These are phyloP conservation scores for Psophia crepitans DNA, from an alignment of 2,113 vertebrate genomes.

Conservation along the genomic window DNA sequence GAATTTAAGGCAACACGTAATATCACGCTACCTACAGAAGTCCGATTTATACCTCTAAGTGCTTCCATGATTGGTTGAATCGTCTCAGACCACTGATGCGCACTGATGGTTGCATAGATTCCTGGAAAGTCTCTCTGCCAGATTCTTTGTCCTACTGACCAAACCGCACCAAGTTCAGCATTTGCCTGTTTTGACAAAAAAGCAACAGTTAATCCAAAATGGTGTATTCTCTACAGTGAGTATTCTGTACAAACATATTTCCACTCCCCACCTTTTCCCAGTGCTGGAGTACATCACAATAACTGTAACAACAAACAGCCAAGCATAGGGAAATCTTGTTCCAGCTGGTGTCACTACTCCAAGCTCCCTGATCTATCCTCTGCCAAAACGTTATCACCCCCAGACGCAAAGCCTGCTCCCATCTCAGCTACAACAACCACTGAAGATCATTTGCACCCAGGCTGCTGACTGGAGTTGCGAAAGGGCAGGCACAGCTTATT, in stretches of 20 bases:
- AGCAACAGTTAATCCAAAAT: background rate
- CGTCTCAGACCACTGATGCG: slow-evolving; percentile 90
- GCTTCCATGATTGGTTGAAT: slow-evolving; percentile 94
- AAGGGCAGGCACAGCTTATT: background rate
- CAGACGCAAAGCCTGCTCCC: background rate
- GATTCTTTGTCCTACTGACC: slow-evolving; percentile 93
- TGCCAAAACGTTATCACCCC: background rate
- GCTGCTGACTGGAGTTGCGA: background rate
- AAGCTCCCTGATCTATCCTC: background rate
- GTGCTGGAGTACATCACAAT: too few relatives aligned
- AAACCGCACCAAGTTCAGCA: slow-evolving; percentile 87
- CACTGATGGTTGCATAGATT: slow-evolving; percentile 86
- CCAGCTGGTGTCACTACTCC: background rate
- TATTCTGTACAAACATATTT: background rate
- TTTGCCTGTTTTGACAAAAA: slow-evolving; percentile 79
- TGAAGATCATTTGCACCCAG: background rate
- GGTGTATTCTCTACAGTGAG: background rate
- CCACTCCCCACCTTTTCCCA: background rate
- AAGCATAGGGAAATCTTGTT: background rate
- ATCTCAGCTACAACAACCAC: too few relatives aligned
- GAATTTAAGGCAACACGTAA: background rate
- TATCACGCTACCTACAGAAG: background rate
- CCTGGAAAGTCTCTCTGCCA: slow-evolving; percentile 98
- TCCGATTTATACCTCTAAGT: slow-evolving; percentile 83
- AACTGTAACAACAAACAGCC: background rate